Conservation (phyloP, 2,888 invertebrate genomes). For the Meliscaeva auricollis region DNA sequence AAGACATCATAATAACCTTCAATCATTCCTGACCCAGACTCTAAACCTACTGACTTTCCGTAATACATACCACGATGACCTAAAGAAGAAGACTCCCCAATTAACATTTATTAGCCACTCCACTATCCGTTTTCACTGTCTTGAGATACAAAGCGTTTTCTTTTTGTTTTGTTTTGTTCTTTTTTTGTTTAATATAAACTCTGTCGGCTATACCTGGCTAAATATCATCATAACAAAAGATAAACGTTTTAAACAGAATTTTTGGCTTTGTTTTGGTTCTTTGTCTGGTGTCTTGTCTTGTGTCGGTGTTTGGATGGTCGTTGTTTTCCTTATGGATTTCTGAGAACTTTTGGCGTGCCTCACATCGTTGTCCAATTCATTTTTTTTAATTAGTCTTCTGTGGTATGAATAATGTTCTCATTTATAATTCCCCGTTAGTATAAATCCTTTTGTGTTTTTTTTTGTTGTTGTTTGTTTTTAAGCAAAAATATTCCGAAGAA, state of each 20-base stretch:
- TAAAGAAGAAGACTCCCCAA: constrained; percentile 19
- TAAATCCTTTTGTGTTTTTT: constrained; percentile 42
- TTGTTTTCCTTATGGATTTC: constrained; percentile 30
- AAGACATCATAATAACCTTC: constrained; percentile 34
- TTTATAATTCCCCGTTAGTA: constrained; percentile 41
- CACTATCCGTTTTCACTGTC: constrained; percentile 2
- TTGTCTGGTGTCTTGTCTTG: constrained; percentile 30
- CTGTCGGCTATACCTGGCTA: neutral
- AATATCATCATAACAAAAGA: constrained; percentile 31
- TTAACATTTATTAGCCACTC: constrained; percentile 8
- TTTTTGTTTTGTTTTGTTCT: neutral
- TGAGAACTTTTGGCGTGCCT: constrained; percentile 25
- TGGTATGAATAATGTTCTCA: too few species aligned
- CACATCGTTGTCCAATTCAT: constrained; percentile 20
- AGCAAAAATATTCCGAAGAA: constrained; percentile 23
- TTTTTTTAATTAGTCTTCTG: constrained; percentile 43
- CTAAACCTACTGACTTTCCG: neutral
- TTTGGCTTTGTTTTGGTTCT: constrained; percentile 21
- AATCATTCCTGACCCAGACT: constrained; percentile 46
- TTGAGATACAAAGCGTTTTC: neutral
- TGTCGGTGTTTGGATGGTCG: constrained; percentile 4
- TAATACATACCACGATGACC: constrained; percentile 10
- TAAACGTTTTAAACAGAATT: constrained; percentile 14
- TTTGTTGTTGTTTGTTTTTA: neutral
- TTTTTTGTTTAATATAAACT: neutral